Conservation (phyloP, 2,113 vertebrate species). For the Platysternon megacephalum region DNA sequence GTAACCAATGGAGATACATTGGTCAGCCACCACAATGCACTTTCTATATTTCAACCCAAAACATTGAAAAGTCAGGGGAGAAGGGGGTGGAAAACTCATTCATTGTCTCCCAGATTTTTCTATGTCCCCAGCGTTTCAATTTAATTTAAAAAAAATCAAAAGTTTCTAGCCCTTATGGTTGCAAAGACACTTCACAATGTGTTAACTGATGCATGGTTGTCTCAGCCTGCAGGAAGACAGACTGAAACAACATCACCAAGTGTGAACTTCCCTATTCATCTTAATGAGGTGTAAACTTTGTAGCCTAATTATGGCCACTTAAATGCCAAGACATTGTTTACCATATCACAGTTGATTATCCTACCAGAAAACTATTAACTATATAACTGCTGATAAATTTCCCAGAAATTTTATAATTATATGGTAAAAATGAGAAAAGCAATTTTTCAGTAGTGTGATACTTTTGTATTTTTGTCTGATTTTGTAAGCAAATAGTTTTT, state of each 20-base stretch:
- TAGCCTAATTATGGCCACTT: not conserved
- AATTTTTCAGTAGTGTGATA: too few relatives aligned
- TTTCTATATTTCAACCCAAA: fast-evolving
- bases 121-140: fast-evolving
- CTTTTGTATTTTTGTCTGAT: too few relatives aligned
- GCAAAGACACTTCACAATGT: not conserved
- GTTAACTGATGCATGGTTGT: not conserved
- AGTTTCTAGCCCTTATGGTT: not conserved
- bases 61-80: fast-evolving
- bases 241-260: not conserved
- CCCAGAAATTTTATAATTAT: not conserved
- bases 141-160: not conserved
- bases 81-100: not conserved
- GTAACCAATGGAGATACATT: not conserved
- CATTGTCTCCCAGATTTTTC: fast-evolving
- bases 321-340: not conserved
- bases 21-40: not conserved
- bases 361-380: not conserved
- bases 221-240: not conserved
- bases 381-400: fast-evolving
- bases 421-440: too few relatives aligned
- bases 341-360: not conserved
- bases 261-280: not conserved
- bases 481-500: too few relatives aligned
- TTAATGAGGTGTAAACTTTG: not conserved